Conservation (phyloP, 1,140 invertebrate genomes). For the Dryas iulia region DNA sequence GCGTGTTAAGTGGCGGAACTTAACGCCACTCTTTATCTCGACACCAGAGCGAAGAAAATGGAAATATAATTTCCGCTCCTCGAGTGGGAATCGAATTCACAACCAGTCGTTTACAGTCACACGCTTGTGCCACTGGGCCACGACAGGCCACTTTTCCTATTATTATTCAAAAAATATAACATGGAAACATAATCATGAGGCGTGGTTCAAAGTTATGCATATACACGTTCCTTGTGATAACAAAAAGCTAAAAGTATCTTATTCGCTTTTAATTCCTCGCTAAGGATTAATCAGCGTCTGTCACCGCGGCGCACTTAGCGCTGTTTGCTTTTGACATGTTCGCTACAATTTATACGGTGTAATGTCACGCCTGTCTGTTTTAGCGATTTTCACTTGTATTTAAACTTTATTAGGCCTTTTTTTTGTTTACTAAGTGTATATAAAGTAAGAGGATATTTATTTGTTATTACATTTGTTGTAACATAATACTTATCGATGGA, state of each 20-base stretch:
- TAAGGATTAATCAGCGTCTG: slow-evolving; percentile 27
- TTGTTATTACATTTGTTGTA: neutral
- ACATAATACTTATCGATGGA: neutral
- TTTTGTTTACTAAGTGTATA: neutral
- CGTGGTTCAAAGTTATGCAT: neutral
- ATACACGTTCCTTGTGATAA: slow-evolving; percentile 2
- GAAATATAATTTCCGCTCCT: too few relatives aligned
- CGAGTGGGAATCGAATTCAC: too few relatives aligned
- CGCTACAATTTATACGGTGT: slow-evolving; percentile 19
- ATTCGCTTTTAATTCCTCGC: slow-evolving; percentile 21
- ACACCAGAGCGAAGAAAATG: too few relatives aligned
- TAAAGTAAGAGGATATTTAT: neutral
- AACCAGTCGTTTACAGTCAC: too few relatives aligned
- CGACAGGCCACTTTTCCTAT: too few relatives aligned
- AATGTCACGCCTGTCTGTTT: slow-evolving; percentile 11
- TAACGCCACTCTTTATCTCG: too few relatives aligned
- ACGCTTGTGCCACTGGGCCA: too few relatives aligned
- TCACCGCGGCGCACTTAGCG: slow-evolving; percentile 6
- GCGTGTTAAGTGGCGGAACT: too few relatives aligned
- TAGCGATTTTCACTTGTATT: neutral
- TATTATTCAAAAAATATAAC: too few relatives aligned
- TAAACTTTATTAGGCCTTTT: neutral
- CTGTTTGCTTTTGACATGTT: slow-evolving; percentile 26
- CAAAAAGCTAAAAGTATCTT: slow-evolving; percentile 14
- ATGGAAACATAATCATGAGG: too few relatives aligned